phyloP scores from a whole-genome alignment of 2,888 invertebrate genomes.

The Sarcophaga subvicina region DNA sequence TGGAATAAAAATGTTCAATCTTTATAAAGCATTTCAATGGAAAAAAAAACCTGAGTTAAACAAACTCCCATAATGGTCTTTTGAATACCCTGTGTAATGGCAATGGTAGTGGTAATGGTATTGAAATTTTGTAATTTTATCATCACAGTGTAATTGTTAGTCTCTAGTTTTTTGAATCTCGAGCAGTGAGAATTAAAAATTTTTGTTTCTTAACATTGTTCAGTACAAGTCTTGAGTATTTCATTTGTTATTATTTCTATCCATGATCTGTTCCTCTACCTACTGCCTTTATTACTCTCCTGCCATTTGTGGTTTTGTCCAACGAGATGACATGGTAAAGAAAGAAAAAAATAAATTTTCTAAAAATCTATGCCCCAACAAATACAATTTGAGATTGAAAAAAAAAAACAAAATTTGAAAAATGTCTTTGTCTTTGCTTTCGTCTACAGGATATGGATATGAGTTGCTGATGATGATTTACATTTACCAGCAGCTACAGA shows the following conservation, averaged over 20 bases:
- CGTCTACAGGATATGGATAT: constrained; percentile 10
- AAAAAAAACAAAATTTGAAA: background rate
- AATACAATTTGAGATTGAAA: constrained; percentile 9
- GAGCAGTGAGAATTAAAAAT: background rate
- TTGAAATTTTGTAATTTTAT: background rate
- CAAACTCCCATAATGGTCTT: too few species aligned
- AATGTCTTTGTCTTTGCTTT: background rate
- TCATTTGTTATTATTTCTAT: constrained; percentile 59
- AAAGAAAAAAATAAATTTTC: too few species aligned
- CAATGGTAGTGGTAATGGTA: background rate
- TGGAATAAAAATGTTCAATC: too few species aligned
- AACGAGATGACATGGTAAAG: background rate
- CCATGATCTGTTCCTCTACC: constrained; percentile 29
- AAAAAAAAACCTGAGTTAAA: too few species aligned
- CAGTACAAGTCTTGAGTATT: constrained; percentile 38
- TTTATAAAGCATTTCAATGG: too few species aligned
- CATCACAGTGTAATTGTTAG: background rate
- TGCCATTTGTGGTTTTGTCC: constrained; percentile 54
- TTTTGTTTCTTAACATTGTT: background rate
- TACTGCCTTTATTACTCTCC: background rate
- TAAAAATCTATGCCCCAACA: background rate
- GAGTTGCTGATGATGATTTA: constrained; percentile 11
- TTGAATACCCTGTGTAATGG: background rate
- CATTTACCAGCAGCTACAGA: background rate
- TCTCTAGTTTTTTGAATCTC: background rate